phyloP scores from a whole-genome alignment of 2,888 invertebrate genomes.

The Troides helena region DNA sequence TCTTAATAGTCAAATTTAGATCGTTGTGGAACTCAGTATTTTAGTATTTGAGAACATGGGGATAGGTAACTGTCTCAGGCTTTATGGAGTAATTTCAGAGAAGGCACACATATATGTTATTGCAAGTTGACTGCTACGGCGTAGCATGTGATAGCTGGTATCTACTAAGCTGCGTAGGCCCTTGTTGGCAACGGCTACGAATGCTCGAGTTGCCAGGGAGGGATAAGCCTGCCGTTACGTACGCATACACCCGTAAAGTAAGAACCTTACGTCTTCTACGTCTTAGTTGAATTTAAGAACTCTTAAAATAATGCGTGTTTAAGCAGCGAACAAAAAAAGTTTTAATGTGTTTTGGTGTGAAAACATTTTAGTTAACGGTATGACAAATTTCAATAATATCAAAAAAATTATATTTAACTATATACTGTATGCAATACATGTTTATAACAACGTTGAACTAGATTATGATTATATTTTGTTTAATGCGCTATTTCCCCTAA shows the following conservation, averaged over 20 bases:
- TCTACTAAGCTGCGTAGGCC: conserved; percentile 66
- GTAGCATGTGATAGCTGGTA: conserved; percentile 56
- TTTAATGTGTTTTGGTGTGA: not conserved
- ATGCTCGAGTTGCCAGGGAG: conserved; percentile 66
- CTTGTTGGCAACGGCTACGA: conserved; percentile 70
- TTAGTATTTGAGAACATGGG: not conserved
- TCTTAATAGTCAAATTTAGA: too few relatives aligned
- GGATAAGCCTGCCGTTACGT: conserved; percentile 45
- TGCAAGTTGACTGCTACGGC: conserved; percentile 48
- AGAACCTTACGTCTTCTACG: conserved; percentile 3
- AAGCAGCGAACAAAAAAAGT: not conserved
- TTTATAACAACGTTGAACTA: too few relatives aligned
- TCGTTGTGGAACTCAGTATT: not conserved
- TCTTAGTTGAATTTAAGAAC: conserved; percentile 3
- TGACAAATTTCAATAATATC: too few relatives aligned
- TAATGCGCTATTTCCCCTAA: too few relatives aligned
- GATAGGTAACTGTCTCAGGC: not conserved
- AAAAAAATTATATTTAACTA: too few relatives aligned
- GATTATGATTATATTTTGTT: too few relatives aligned
- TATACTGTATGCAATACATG: too few relatives aligned
- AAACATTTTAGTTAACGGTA: too few relatives aligned
- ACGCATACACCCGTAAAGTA: conserved; percentile 14
- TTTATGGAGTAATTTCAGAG: conserved; percentile 8
- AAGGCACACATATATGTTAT: conserved; percentile 10
- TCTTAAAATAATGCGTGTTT: conserved; percentile 16